Base-by-base conservation (phyloP, 2,888 invertebrate genomes). In the Synergus laeviventris region DNA sequence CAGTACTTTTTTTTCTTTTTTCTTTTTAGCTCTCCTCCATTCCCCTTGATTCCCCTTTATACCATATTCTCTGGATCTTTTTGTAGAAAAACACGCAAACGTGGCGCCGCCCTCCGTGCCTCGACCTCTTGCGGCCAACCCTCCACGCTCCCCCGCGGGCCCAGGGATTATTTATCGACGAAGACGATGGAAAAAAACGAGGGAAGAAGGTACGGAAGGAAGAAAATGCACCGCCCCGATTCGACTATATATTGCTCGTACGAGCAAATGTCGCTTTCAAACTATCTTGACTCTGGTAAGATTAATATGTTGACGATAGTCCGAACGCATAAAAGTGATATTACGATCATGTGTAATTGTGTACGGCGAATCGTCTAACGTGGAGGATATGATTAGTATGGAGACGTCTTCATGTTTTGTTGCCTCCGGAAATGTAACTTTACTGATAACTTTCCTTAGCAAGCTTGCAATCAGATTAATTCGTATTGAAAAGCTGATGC, bases 31-130 rank as follows among this genome's bases (percentile, higher is more conserved):
- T 79, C 75, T 84, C 82, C 81, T 82, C 76, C 79, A 31, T 31
- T 31, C 31, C 31, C 31, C 31, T 31, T 31, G 31, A 73, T 78
- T 83, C 78, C 75, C 80, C 83, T 81, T 82, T 81, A 78, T 75
- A 70, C 81, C 77, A 76, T 74, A 83, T 78, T 79, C 79, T 78
- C 81, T 59, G 42, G 79, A 79, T 82, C 84, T 89, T 88, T 87
- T 88, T 86, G 84, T 86, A 79, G 70, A 74, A 78, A 84, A 78
- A 84, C 82, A 85, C 88, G 87, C 87, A 89, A 87, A 88, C 86
- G 86, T 88, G 88, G 90, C 89, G 87, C 90, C 90, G 89, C 89
- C 89, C 89, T 89, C 87, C 82, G 76, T 73, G 70, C 75, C 79
- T 80, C 79, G 79, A 74, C 81, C 77, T 78, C 80, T 75, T 75